These are phyloP conservation scores for Cynopterus brachyotis DNA, from an alignment of 2,113 vertebrate genomes.

Conservation along the genomic window DNA sequence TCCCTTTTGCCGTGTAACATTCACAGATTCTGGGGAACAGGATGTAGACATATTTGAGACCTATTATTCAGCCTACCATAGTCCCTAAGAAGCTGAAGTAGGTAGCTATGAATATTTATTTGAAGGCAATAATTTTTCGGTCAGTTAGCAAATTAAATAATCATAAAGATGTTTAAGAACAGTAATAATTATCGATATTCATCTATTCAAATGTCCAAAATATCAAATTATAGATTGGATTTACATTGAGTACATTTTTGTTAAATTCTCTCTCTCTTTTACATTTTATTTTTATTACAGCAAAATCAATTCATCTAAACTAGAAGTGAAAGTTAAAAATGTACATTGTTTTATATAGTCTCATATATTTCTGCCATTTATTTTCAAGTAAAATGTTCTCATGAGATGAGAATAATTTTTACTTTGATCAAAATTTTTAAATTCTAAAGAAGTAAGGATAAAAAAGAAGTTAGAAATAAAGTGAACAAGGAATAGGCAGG, in stretches of 20 bases:
- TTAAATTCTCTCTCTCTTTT: neutral
- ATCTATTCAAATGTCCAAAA: neutral
- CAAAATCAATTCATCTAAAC: neutral
- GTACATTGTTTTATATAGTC: neutral
- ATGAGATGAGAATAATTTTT: neutral
- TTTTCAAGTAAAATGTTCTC: neutral
- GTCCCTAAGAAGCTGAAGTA: neutral
- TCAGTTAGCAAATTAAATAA: neutral
- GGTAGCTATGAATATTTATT: neutral
- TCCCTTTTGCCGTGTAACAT: neutral
- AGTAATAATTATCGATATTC: neutral
- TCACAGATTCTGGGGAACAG: neutral
- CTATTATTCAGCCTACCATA: neutral
- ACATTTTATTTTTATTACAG: neutral
- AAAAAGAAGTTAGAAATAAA: neutral
- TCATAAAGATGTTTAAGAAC: neutral
- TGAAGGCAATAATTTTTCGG: neutral
- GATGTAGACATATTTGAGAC: neutral
- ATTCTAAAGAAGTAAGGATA: neutral
- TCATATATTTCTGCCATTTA: neutral
- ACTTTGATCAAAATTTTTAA: neutral
- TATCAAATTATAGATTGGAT: neutral
- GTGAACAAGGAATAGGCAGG: neutral
- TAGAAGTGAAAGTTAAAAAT: neutral
- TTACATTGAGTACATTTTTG: neutral